Evolutionary conservation across 2,113 vertebrate genomes (phyloP), one percentile per base, ranked within the genome.

Genomic region (Oreocharis arfaki): DNA sequence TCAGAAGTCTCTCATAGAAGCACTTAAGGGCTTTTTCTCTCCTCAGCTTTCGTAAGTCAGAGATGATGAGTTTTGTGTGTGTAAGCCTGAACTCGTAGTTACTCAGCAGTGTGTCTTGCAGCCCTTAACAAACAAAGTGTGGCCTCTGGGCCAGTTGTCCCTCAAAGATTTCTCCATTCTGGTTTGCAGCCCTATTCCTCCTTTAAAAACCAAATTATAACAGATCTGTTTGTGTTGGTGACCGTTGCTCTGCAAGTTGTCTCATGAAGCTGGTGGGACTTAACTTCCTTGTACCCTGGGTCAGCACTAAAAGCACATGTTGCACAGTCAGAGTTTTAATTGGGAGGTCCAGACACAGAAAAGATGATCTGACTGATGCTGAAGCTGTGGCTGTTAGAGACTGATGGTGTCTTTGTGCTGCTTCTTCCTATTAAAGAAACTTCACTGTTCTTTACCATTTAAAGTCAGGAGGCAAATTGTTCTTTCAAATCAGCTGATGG

Each of bases 21-120:
- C 75, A 91, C 77, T 97, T 91, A 83, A 93, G 89, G 52, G 52
- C 49, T 79, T 89, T 53, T 86, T 94, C 46, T 95, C 42, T 89
- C 84, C 73, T 92, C 84, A 91, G 53, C 71, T 94, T 63, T 61
- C 37, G 33, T 94, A 91, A 97, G 84, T 84, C 68, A 93, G 85
- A 89, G 84, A 59, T 80, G 24, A 61, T 89, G 76, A 94, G 46
- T 95, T 93, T 81, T 76, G 78, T 95, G 41, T 69, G 26, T 33
- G 19, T 64, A 86, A 87, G 57, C 59, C 27, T 81, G 67, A 65
- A 94, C 94, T 94, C 61, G 21, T 52, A 87, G 59, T 91, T 95
- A 84, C 68, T 85, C 84, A 69, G 46, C 85, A 56, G 35, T 52
- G 39, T 75, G 92, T 93, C 84, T 44, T 87, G 30, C 47, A 83